Base-by-base conservation (phyloP, 2,888 invertebrate genomes). In the Aradus depressus region DNA sequence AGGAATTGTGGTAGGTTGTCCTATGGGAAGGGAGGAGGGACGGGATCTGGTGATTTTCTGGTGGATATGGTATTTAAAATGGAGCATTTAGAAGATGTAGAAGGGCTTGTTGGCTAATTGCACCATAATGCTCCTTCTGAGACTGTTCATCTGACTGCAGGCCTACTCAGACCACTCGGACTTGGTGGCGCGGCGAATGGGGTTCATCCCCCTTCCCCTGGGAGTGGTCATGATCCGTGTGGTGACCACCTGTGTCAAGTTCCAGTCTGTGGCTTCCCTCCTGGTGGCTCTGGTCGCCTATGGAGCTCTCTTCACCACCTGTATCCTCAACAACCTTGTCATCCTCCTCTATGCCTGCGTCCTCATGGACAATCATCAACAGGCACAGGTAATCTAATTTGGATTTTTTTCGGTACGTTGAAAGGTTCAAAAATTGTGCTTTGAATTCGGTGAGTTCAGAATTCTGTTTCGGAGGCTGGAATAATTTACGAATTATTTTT, bases 151-250 rank as follows among this genome's bases (percentile, higher is more conserved):
- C 45, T 44, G 31, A 37, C 49, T 51, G 1, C 64, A 75, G 70
- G 93, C 97, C 0, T 93, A 92, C 68, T 89, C 92, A 8, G 97
- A 98, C 69, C 93, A 96, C 64, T 92, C 93, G 0, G 97, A 99
- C 67, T 70, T 93, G 60, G 91, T 99, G 4, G 95, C 96, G 0
- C 73, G 97, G 4, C 75, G 97, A 51, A 95, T 99, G 92, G 97
- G 96, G 0, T 96, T 99, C 66, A 96, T 97, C 63, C 96, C 98
- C 0, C 75, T 98, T 60, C 98, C 98, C 0, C 69, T 99, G 34
- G 86, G 90, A 0, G 93, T 96, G 8, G 87, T 98, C 14, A 81
- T 96, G 60, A 82, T 90, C 2, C 79, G 92, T 57, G 90, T 97
- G 1, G 70, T 96, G 19, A 79, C 80, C 10, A 86, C 87, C 61